Evolutionary conservation across 2,797 vertebrate species (phyloP), one percentile per base, ranked within the genome.

Genomic region (Enteromius anoplus): DNA sequence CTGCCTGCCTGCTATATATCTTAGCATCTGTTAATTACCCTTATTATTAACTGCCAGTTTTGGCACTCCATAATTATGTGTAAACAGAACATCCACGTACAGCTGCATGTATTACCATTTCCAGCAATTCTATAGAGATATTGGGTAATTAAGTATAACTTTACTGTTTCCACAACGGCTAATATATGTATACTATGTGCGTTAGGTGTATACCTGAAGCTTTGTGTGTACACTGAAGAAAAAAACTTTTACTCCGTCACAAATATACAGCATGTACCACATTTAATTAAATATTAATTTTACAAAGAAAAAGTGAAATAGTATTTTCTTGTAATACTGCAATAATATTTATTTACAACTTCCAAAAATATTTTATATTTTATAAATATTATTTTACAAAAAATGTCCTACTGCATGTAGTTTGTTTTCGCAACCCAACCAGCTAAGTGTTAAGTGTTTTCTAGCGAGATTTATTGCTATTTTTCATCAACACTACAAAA

Each of bases 51-150:
- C 55, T 32, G 80, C 60, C 75, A 86, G 89, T 84, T 89, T 79
- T 87, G 72, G 45, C 83, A 66, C 9, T 23, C 83, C 53, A 62
- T 84, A 82, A 87, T 88, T 88, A 86, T 62, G 64, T 84, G 82
- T 89, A 90, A 89, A 90, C 80, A 90, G 75, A 87, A 84, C 88
- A 77, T 84, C 82, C 84, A 90, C 89, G 86, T 85, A 75, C 87
- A 89, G 70, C 88, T 86, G 62, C 73, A 70, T 79, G 72, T 47
- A 45, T 68, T 84, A 78, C 82, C 45, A 77, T 84, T 77, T 75
- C 68, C 32, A 86, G 4, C 49, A 42, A 29, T 14, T n/a, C 10
- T n/a, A 66, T 65, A 65, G 60, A 29, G 7, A 77, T 60, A 17
- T 45, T 29, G 7, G 23, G 4, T 23, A 45, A 45, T 62, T 40